phyloP scores from a whole-genome alignment of 2,113 vertebrate species.

The Nyctibius bracteatus region DNA sequence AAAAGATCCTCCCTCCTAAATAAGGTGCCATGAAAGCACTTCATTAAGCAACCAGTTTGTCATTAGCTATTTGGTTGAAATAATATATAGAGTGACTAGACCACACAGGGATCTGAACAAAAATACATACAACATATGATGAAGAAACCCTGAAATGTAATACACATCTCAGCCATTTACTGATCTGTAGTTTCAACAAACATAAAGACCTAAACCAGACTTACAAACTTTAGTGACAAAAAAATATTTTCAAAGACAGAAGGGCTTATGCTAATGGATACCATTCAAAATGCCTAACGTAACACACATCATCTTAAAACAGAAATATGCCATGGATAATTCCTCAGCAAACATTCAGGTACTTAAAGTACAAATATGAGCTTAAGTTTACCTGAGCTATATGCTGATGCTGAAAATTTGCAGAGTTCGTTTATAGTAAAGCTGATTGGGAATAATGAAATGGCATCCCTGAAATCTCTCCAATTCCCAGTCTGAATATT shows the following conservation, averaged over 20 bases:
- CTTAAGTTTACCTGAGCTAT: background rate
- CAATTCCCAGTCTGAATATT: background rate
- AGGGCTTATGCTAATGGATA: background rate
- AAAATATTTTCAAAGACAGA: background rate
- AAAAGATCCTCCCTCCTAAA: constrained; percentile 18
- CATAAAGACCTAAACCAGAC: constrained; percentile 11
- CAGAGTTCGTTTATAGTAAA: constrained; percentile 25
- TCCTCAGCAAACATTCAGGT: background rate
- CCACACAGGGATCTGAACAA: constrained; percentile 33
- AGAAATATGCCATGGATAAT: background rate
- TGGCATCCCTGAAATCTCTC: background rate
- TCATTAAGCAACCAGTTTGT: constrained; percentile 25
- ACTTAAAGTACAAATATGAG: background rate
- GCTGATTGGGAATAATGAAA: constrained; percentile 15
- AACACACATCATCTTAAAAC: background rate
- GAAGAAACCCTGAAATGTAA: constrained; percentile 7
- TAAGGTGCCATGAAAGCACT: constrained; percentile 19
- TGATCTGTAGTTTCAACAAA: constrained; percentile 39
- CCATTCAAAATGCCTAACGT: background rate
- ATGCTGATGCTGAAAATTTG: background rate
- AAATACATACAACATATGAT: background rate
- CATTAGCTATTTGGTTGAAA: background rate
- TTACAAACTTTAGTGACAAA: background rate
- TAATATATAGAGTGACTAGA: constrained; percentile 6
- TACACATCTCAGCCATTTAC: background rate